Evolutionary conservation across 2,797 vertebrate species (phyloP).

Genomic region (Oreonectes daqikongensis): DNA sequence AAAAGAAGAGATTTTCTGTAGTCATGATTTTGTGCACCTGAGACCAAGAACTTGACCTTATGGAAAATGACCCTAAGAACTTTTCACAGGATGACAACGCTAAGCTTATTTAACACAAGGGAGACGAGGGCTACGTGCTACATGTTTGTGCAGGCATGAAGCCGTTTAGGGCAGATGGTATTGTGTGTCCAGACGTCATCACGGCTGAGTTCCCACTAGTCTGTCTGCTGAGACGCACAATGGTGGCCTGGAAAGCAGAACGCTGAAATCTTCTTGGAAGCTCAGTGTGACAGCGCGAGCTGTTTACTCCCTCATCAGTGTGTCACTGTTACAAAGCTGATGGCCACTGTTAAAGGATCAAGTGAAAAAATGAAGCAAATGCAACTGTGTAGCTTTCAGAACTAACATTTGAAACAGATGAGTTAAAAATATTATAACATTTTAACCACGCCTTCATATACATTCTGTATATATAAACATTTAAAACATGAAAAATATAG

Average conservation of each 20-base stretch:
- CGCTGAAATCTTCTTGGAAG: slow-evolving; percentile 15
- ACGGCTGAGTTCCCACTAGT: not conserved
- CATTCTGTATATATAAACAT: not conserved
- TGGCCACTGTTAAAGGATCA: not conserved
- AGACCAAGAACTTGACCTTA: not conserved
- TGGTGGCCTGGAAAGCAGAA: slow-evolving; percentile 3
- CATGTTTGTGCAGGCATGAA: slow-evolving; percentile 13
- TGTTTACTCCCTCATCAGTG: slow-evolving; percentile 1
- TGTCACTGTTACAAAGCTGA: not conserved
- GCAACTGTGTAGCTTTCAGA: not conserved
- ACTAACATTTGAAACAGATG: not conserved
- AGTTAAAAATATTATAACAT: too few relatives aligned
- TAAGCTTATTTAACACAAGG: slow-evolving; percentile 21
- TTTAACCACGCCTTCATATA: not conserved
- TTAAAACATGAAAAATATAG: too few relatives aligned
- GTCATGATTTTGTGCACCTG: not conserved
- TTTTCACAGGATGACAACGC: slow-evolving; percentile 14
- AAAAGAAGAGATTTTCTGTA: not conserved
- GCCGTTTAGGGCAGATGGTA: slow-evolving; percentile 35
- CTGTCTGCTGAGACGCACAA: not conserved
- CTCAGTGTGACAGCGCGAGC: not conserved
- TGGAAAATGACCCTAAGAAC: slow-evolving; percentile 7
- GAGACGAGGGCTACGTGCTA: slow-evolving; percentile 18
- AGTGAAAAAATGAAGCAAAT: not conserved
- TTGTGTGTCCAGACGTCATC: slow-evolving; percentile 34